phyloP scores from a whole-genome alignment of 2,113 vertebrate species.

The Eonycteris spelaea region DNA sequence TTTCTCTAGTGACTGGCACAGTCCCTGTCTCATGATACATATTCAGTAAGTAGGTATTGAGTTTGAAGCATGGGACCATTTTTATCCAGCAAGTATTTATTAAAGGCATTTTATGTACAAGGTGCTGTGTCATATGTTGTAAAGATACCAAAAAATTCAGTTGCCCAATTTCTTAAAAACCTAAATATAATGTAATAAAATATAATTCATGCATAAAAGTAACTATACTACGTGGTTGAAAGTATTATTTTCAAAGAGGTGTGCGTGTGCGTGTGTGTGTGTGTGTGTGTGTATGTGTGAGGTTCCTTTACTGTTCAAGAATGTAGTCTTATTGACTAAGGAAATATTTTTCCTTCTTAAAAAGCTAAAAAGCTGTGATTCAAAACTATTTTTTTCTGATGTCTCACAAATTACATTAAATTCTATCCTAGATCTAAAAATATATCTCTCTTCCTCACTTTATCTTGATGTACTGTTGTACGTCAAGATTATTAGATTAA shows the following conservation, averaged over 20 bases:
- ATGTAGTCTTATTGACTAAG: neutral
- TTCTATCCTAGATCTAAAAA: conserved; percentile 18
- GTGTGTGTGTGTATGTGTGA: neutral
- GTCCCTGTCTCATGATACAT: neutral
- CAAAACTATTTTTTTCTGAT: neutral
- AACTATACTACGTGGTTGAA: neutral
- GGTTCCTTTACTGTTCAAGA: neutral
- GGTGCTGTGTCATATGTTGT: neutral
- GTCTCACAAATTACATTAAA: conserved; percentile 18
- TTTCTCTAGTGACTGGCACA: neutral
- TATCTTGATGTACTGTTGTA: neutral
- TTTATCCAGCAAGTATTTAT: conserved; percentile 11
- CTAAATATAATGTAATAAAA: neutral
- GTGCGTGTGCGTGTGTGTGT: neutral
- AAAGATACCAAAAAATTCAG: neutral
- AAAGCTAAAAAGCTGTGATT: neutral
- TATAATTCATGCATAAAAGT: neutral
- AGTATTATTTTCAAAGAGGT: neutral
- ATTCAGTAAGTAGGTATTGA: conserved; percentile 5
- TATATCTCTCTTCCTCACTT: neutral
- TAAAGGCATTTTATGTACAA: neutral
- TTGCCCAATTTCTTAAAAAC: neutral
- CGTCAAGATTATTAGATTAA: neutral
- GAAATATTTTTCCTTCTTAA: conserved; percentile 18
- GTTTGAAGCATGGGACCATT: neutral